Evolutionary conservation across 2,888 invertebrate genomes (phyloP), one percentile per base, ranked within the genome.

Genomic region (Drosophila birchii): DNA sequence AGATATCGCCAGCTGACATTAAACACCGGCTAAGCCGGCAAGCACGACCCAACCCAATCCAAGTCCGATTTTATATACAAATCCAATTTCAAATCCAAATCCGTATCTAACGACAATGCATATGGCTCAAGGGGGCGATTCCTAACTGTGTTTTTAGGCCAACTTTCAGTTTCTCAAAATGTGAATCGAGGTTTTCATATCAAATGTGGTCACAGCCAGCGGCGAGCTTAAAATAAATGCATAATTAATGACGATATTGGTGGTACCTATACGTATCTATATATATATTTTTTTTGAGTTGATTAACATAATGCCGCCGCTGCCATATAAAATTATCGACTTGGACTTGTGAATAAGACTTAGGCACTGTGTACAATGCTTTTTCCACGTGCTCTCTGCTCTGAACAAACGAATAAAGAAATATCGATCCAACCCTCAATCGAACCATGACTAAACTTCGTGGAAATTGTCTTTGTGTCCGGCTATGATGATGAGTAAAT

Each of bases 131-230:
- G 26, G 67, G 67, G 67, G 56, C 61, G 57, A 72, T 53, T 75
- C 76, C 78, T 77, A 90, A 90, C 80, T 90, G 88, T 90, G 91
- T 90, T 90, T 90, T 90, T 88, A 84, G 90, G 91, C 89, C 91
- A 90, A 90, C 90, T 90, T 91, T 90, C 90, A 84, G 64, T 90
- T 90, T 90, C 90, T 67, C 67, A 23, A 74, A 85, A 70, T 78
- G 60, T 58, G 64, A 81, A 78, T 76, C 80, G 84, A 83, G 79
- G 82, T 78, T 84, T 86, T 74, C 70, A 59, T 64, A 57, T 54
- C 47, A 75, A 86, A 76, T 84, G 84, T 86, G 78, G 71, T 78
- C 81, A 83, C 81, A 83, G 78, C 81, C 70, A 39, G 74, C 64
- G 59, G 81, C 79, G 73, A 60, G 78, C 67, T 79, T 80, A 45